Percentiles rank a stretch among this genome's conserved stretches.
phyloP scores from a whole-genome alignment of 2,113 vertebrate species.

The Colinus virginianus region DNA sequence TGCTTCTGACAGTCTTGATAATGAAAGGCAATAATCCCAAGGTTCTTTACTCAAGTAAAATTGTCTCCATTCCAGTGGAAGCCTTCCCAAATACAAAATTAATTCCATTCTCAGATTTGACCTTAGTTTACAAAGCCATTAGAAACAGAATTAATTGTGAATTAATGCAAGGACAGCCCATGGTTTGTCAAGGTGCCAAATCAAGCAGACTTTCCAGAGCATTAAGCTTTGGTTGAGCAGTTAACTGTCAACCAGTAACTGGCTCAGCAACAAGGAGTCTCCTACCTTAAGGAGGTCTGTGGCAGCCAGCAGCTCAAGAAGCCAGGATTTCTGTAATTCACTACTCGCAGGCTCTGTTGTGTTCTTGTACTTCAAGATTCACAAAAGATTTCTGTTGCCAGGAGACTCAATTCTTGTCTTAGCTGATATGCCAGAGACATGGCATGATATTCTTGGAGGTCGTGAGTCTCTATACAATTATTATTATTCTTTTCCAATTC shows the following conservation, averaged over 20 bases:
- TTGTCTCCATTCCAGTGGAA: background rate
- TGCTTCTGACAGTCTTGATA: background rate
- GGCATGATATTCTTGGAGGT: background rate
- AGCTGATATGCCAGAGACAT: background rate
- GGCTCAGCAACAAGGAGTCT: background rate
- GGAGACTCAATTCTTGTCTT: background rate
- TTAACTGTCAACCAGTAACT: background rate
- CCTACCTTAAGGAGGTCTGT: background rate
- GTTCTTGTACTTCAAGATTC: background rate
- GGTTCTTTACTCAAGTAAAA: background rate
- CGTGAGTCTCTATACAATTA: background rate
- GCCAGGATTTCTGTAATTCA: background rate
- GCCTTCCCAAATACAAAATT: background rate
- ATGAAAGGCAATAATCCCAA: background rate
- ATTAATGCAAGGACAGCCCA: background rate
- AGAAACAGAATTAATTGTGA: slow-evolving; percentile 1
- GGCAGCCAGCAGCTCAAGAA: background rate
- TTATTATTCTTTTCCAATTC: background rate
- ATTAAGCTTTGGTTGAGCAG: background rate
- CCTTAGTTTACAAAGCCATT: slow-evolving; percentile 8
- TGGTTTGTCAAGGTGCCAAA: background rate
- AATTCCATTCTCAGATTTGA: background rate
- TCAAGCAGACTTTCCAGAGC: slow-evolving; percentile 18
- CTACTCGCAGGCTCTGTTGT: background rate
- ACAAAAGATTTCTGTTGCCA: background rate